Conservation (phyloP, 2,888 invertebrate species). For the Rhyacophila evoluta region DNA sequence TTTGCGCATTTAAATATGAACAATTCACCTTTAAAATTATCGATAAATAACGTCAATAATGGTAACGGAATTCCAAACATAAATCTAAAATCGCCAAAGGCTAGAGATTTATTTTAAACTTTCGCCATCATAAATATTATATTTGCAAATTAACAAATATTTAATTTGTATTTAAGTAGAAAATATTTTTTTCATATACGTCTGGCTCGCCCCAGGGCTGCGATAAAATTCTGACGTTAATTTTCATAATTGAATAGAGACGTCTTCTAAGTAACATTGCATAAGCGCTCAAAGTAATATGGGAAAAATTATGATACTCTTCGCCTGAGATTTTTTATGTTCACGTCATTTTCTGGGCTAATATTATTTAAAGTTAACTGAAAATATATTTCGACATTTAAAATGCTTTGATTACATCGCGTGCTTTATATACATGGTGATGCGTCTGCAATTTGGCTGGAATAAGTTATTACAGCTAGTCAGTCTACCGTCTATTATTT, state of each 20-base stretch:
- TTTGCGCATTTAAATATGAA: slow-evolving; percentile 34
- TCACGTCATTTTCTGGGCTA: no score
- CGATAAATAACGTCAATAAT: slow-evolving; percentile 6
- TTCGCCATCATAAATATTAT: not conserved
- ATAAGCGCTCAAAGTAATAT: not conserved
- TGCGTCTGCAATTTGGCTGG: no score
- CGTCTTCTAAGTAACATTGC: not conserved
- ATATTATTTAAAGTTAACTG: no score
- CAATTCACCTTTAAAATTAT: slow-evolving; percentile 36
- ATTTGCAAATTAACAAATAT: slow-evolving; percentile 24
- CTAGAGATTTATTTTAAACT: not conserved
- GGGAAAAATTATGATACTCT: not conserved
- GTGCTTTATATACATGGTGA: no score
- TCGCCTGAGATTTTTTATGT: not conserved
- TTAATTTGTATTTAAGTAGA: slow-evolving; percentile 16
- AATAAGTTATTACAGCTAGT: no score
- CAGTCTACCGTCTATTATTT: no score
- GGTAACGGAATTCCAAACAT: slow-evolving; percentile 16
- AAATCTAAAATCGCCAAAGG: not conserved
- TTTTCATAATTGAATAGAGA: slow-evolving; percentile 22
- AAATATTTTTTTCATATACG: not conserved
- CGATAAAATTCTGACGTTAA: slow-evolving; percentile 8
- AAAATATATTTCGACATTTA: no score
- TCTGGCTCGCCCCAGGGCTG: not conserved
- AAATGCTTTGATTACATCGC: no score